Base-by-base conservation (phyloP, 1,140 invertebrate genomes). In the Pygmarrhopalites habei region DNA sequence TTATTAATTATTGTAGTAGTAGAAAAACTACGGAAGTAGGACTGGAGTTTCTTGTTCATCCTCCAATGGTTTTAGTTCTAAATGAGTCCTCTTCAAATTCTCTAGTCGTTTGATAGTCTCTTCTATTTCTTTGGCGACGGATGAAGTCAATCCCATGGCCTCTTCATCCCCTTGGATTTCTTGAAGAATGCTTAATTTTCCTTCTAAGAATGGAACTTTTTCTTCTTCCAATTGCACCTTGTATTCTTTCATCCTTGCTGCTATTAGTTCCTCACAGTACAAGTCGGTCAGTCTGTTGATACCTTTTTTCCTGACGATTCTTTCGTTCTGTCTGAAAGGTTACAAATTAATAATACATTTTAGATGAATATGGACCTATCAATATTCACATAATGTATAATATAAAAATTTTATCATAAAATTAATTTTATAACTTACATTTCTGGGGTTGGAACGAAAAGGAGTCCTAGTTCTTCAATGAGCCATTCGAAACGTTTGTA, bases 401-500 rank as follows among this genome's bases (percentile, higher is more conserved):
- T 30, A 32, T 21, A 25, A 41, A 51, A 59, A 32, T 23, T n/a
- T n/a, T n/a, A n/a, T n/a, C n/a, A n/a, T n/a, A n/a, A n/a, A n/a
- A 35, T 35, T 5, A 28, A 30, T n/a, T n/a, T n/a, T 14, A 28
- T 17, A 57, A 72, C 78, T 76, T 81, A 83, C 81, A n/a, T n/a
- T n/a, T 75, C 69, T 5, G 86, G 83, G 62, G 77, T 73, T 26
- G 82, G 82, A 72, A 86, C 85, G 71, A 88, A 92, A 41, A 84
- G 78, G 64, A 95, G 77, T 69, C 90, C 84, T 1, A 95, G 74
- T 72, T 84, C 82, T 69, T 91, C 86, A 10, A 92, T 72, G n/a
- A 93, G 69, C 87, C 88, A 93, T 75, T 92, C 87, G 74, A 89
- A 94, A 49, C 85, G 82, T 68, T 85, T 86, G 74, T 92, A 91